Base-by-base conservation (phyloP, 2,113 vertebrate species). In the Strigops habroptila region DNA sequence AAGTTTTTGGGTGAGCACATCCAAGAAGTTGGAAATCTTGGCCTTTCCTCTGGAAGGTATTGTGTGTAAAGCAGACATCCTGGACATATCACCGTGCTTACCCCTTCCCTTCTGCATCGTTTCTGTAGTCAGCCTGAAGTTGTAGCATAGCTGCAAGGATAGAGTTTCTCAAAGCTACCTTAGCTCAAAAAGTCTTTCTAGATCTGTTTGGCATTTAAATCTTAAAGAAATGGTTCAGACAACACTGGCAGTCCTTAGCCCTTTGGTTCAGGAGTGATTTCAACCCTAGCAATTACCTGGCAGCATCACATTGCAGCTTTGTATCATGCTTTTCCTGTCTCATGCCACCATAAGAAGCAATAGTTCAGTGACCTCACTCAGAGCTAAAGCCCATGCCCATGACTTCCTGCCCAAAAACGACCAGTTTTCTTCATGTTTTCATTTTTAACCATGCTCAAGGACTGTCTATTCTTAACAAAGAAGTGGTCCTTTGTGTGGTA, bases 21-120 rank as follows among this genome's bases (percentile, higher is more conserved):
- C 96, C 96, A 97, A 97, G 88, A 89, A 94, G 88, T 79, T 76
- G 46, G 81, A 96, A 95, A 93, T 87, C 81, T 91, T 97, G 96
- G 96, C 91, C 62, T 77, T 94, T 87, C 49, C 94, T 96, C 77
- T 96, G 96, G 96, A 97, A 96, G 95, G 88, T 84, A 91, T 96
- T 97, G 92, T 93, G 92, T 93, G 92, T 82, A 96, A 96, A 67
- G 46, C 92, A 97, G 92, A 82, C 88, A 86, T 81, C 82, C 37
- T 90, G 91, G 82, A 95, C 44, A 33, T 49, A 71, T 57, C 82
- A 62, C 73, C 65, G 22, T 84, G 46, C 74, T 95, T 97, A 17
- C 19, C 8, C 15, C n/a, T 95, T 96, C 65, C 24, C 41, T 88
- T 87, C 77, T 70, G n/a, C 86, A 44, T 91, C 37, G 2, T 87